Conservation (phyloP, 2,797 vertebrate genomes). For the Pagetopsis macropterus region DNA sequence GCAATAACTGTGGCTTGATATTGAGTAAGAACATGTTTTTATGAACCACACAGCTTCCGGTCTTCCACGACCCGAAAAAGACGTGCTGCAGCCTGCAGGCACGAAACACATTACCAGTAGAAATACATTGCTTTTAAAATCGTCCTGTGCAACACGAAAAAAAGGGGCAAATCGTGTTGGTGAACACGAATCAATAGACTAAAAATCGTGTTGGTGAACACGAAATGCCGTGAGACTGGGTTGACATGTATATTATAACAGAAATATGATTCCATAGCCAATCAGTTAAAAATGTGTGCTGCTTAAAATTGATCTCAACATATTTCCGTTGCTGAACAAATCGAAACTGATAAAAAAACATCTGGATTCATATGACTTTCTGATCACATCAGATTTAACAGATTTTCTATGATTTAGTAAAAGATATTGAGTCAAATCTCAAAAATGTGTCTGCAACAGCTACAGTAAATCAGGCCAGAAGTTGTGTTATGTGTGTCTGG, state of each 20-base stretch:
- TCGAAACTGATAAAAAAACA: background rate
- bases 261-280: background rate
- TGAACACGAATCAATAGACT: too few relatives aligned
- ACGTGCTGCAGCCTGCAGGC: too few relatives aligned
- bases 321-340: background rate
- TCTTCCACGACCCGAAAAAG: too few relatives aligned
- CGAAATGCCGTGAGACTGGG: too few relatives aligned
- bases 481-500: background rate
- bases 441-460: conserved; percentile 17
- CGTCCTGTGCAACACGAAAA: too few relatives aligned
- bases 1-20: too few relatives aligned
- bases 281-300: conserved; percentile 12
- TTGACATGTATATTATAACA: conserved; percentile 1
- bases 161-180: too few relatives aligned
- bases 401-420: background rate
- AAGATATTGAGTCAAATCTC: conserved; percentile 14
- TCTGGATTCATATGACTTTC: conserved; percentile 7
- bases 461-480: conserved; percentile 17
- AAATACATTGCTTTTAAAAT: too few relatives aligned
- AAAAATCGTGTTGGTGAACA: too few relatives aligned
- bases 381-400: conserved; percentile 9
- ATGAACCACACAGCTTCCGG: too few relatives aligned
- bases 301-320: background rate
- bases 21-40: too few relatives aligned
- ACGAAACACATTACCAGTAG: too few relatives aligned